Percentiles rank a stretch among this genome's conserved stretches.
These are phyloP conservation scores for Peromyscus californicus DNA, from an alignment of 2,113 vertebrate species.

Conservation along the genomic window DNA sequence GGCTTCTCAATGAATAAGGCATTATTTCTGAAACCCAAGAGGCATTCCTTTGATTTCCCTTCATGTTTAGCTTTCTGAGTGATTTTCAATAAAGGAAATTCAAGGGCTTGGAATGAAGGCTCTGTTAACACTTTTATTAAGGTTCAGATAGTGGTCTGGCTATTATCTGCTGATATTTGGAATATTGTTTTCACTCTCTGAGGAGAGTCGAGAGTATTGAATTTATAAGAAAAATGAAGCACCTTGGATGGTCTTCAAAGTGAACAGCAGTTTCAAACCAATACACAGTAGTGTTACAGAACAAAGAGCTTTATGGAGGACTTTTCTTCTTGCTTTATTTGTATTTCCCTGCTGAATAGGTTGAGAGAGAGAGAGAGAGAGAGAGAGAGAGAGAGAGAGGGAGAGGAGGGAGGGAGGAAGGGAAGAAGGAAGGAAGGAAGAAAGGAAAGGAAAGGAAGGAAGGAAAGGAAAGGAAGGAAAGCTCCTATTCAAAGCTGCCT, in stretches of 20 bases:
- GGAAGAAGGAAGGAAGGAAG: neutral
- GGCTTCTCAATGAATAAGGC: conserved; percentile 85
- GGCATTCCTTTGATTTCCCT: conserved; percentile 84
- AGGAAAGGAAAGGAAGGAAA: conserved; percentile 12
- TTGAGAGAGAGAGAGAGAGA: neutral
- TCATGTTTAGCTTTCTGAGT: conserved; percentile 82
- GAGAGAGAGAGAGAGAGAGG: neutral
- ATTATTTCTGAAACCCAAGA: conserved; percentile 86
- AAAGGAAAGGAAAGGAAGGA: too few relatives aligned
- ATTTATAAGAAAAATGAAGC: conserved; percentile 78
- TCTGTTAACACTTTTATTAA: conserved; percentile 85
- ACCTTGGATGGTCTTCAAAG: conserved; percentile 81
- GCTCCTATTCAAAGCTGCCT: conserved; percentile 16
- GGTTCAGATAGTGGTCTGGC: conserved; percentile 76
- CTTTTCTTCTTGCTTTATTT: conserved; percentile 70
- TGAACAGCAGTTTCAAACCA: conserved; percentile 78
- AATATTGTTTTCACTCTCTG: conserved; percentile 76
- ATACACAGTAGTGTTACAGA: conserved; percentile 50
- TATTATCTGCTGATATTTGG: conserved; percentile 84
- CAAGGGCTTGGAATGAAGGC: conserved; percentile 82
- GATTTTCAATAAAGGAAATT: conserved; percentile 85
- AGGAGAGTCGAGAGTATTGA: conserved; percentile 74
- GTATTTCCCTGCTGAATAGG: conserved; percentile 69
- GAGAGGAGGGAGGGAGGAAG: neutral
- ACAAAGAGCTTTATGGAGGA: conserved; percentile 69